A percentile compares a stretch with the other conserved stretches of the same genome.
These are phyloP conservation scores for Cherax quadricarinatus DNA, from an alignment of 1,140 invertebrate species.

Conservation along the genomic window DNA sequence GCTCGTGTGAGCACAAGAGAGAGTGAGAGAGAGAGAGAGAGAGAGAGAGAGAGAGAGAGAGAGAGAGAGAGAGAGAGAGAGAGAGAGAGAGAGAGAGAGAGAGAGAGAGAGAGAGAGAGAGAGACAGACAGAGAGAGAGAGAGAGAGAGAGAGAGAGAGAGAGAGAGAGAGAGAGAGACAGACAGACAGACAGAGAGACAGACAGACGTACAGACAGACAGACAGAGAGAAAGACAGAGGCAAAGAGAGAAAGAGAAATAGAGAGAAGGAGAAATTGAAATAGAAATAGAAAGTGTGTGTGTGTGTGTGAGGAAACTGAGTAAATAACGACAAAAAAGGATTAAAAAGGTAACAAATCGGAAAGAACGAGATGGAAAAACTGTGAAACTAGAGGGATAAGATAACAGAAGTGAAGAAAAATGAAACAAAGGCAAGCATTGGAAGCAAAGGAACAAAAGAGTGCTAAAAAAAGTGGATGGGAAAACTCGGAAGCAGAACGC, in stretches of 20 bases:
- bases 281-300: too few relatives aligned
- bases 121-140: background rate
- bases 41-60: constrained; percentile 46
- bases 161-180: background rate
- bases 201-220: too few relatives aligned
- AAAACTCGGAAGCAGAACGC: too few relatives aligned
- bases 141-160: constrained; percentile 10
- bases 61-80: constrained; percentile 17
- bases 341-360: too few relatives aligned
- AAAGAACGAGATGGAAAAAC: too few relatives aligned
- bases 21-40: constrained; percentile 40
- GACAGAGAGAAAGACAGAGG: background rate
- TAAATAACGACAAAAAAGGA: too few relatives aligned
- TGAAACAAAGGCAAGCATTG: too few relatives aligned
- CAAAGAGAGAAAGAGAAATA: background rate
- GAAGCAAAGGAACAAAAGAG: too few relatives aligned
- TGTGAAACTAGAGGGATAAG: too few relatives aligned
- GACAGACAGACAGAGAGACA: background rate
- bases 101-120: background rate
- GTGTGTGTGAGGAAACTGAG: too few relatives aligned
- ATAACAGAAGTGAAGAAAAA: too few relatives aligned
- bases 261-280: background rate
- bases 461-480: too few relatives aligned
- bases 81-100: background rate
- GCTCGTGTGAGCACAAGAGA: background rate